Base-by-base conservation (phyloP, 1,140 invertebrate genomes). In the Euwallacea fornicatus region DNA sequence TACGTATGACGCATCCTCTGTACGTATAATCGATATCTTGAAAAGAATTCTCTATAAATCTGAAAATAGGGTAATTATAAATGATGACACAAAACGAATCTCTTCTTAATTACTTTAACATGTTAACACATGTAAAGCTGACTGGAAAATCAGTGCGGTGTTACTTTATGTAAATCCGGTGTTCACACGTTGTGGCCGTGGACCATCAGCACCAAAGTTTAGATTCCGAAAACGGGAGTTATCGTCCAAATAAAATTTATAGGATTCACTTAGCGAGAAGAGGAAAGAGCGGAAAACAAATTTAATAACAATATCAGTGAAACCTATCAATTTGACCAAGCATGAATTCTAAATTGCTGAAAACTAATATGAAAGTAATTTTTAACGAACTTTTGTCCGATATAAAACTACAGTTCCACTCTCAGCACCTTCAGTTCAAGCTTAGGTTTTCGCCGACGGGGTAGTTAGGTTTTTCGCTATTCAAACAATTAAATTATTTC, bases 81-180 rank as follows among this genome's bases (percentile, higher is more conserved):
- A 69, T 69, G 60, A 61, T n/a, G 43, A 44, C 66, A 59, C 43
- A 53, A 47, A 59, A 69, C 66, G 54, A 67, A 67, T 58, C 21
- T 53, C 54, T 46, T 46, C 54, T 46, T 69, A 69, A 69, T 69
- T 69, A 69, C 16, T 58, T 61, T 69, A 69, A 61, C 61, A 53
- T 61, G 66, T 69, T 69, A 69, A 69, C 66, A 69, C 66, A 61
- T 69, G 66, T 69, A 47, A 42, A 69, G 55, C 67, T 61, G 59
- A 61, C 44, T 61, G 42, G 56, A 42, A 55, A 69, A 69, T 62
- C 47, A 63, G 33, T 63, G 59, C 46, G 33, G 67, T 63, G 43
- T 69, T 69, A 69, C 60, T 62, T 62, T 69, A 69, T 62, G 59
- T 44, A 62, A 69, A 63, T 62, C 60, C 33, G 60, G 47, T 69